phyloP scores from a whole-genome alignment of 2,113 vertebrate genomes.

The Paracanthobrama guichenoti region DNA sequence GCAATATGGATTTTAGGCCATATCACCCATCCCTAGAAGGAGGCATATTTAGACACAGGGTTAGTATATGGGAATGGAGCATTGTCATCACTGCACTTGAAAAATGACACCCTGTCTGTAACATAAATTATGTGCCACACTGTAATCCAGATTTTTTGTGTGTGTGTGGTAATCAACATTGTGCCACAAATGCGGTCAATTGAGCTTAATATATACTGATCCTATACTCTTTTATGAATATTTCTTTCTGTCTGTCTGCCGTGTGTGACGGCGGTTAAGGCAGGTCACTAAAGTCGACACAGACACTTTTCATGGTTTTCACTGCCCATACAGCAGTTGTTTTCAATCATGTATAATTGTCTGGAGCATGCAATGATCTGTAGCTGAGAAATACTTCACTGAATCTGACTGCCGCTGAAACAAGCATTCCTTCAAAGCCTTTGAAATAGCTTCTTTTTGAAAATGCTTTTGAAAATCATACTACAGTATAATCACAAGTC shows the following conservation, averaged over 20 bases:
- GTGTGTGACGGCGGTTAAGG: neutral
- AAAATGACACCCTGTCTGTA: too few relatives aligned
- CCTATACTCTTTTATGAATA: neutral
- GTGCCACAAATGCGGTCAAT: neutral
- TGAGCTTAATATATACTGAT: neutral
- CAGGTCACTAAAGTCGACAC: neutral
- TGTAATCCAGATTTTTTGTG: too few relatives aligned
- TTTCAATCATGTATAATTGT: neutral
- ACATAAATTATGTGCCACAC: too few relatives aligned
- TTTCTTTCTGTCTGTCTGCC: neutral
- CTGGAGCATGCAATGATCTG: neutral
- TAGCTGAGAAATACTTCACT: conserved; percentile 15
- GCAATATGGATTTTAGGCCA: too few relatives aligned
- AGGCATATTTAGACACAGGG: neutral
- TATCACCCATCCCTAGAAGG: too few relatives aligned
- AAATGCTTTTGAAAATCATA: neutral
- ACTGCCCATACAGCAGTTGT: neutral
- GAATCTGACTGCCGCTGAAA: neutral
- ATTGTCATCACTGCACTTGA: neutral
- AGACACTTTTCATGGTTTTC: neutral
- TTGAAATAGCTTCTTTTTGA: neutral
- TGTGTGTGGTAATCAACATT: too few relatives aligned
- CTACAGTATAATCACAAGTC: neutral
- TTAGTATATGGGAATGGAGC: neutral
- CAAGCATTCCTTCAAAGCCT: neutral